Percentiles rank a stretch among this genome's conserved stretches.
These are phyloP conservation scores for Carabus problematicus DNA, from an alignment of 2,888 invertebrate genomes.

Conservation along the genomic window DNA sequence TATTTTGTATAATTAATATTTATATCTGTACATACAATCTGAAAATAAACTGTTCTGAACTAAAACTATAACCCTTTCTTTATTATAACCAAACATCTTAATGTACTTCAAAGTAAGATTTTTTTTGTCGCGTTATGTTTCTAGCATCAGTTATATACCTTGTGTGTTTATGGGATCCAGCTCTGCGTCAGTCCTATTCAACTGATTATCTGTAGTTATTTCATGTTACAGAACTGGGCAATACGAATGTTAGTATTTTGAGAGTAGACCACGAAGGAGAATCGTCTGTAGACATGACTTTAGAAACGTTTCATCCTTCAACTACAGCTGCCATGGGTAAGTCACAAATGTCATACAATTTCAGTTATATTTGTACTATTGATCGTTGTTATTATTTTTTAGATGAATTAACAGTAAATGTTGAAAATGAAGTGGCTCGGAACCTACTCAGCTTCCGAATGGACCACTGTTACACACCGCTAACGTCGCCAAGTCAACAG, in stretches of 20 bases:
- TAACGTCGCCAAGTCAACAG: conserved; percentile 69
- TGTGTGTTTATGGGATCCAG: not conserved
- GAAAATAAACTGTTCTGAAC: conserved; percentile 8
- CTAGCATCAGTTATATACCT: too few species aligned
- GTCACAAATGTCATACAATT: conserved; percentile 17
- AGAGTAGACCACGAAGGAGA: conserved; percentile 28
- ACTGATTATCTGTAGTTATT: not conserved
- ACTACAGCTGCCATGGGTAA: conserved; percentile 29
- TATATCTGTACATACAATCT: conserved; percentile 2
- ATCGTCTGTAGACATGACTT: conserved; percentile 36
- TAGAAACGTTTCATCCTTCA: conserved; percentile 32
- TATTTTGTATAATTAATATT: conserved; percentile 6
- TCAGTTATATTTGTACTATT: conserved; percentile 15
- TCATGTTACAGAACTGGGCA: conserved; percentile 27
- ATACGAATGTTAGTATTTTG: conserved; percentile 7
- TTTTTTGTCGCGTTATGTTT: too few species aligned
- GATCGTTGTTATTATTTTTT: not conserved
- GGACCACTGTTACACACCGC: conserved; percentile 83
- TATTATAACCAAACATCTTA: conserved; percentile 1
- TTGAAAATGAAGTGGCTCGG: conserved; percentile 60
- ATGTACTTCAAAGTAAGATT: not conserved
- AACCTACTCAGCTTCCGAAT: conserved; percentile 69
- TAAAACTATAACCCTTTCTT: not conserved
- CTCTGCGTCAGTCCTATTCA: not conserved
- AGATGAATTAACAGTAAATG: conserved; percentile 55